Percentiles rank a stretch among this genome's conserved stretches.
phyloP scores from a whole-genome alignment of 1,140 invertebrate genomes.

The Antheraea mylitta region DNA sequence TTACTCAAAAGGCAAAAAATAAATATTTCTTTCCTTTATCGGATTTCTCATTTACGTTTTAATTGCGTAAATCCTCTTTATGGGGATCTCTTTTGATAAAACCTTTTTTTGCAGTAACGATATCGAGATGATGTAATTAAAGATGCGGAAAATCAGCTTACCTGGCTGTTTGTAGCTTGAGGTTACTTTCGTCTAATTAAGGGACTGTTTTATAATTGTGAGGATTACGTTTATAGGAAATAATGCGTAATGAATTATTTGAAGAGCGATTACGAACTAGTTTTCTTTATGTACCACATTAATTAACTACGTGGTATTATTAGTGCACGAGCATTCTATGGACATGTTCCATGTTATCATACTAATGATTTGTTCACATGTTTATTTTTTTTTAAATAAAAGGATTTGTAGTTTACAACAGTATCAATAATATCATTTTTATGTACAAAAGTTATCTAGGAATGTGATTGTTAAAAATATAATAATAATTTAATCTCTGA shows the following conservation, averaged over 20 bases:
- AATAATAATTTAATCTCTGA: too few relatives aligned
- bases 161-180: conserved; percentile 33
- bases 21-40: conserved; percentile 39
- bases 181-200: conserved; percentile 25
- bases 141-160: conserved; percentile 47
- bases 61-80: conserved; percentile 63
- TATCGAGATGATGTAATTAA: conserved; percentile 46
- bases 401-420: too few relatives aligned
- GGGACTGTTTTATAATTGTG: background rate
- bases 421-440: too few relatives aligned
- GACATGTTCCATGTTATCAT: too few relatives aligned
- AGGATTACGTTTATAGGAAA: background rate
- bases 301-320: too few relatives aligned
- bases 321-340: too few relatives aligned
- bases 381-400: too few relatives aligned
- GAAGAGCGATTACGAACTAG: too few relatives aligned
- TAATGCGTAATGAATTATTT: background rate
- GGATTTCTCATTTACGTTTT: conserved; percentile 45
- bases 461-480: too few relatives aligned
- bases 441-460: too few relatives aligned
- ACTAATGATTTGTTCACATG: too few relatives aligned
- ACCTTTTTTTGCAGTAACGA: conserved; percentile 46
- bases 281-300: too few relatives aligned
- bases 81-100: conserved; percentile 46
- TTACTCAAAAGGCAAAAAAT: conserved; percentile 40